Conservation (phyloP, 2,113 vertebrate species). For the Phoxinus phoxinus region DNA sequence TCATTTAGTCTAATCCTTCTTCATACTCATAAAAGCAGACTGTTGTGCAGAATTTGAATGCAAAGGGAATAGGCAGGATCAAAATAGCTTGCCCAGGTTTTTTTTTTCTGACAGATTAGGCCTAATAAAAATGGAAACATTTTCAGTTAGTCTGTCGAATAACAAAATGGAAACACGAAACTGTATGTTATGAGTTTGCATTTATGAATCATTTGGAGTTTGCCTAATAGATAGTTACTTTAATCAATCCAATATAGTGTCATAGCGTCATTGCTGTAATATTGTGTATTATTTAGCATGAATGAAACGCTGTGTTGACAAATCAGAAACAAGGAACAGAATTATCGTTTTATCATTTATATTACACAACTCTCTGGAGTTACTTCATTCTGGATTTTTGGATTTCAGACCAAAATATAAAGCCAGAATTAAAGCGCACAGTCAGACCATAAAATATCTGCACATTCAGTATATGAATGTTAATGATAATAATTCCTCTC, state of each 20-base stretch:
- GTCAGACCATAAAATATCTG: not conserved
- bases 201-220: not conserved
- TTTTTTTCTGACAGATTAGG: slow-evolving; percentile 30
- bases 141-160: slow-evolving; percentile 32
- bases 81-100: not conserved
- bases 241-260: not conserved
- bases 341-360: too few relatives aligned
- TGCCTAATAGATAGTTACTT: not conserved
- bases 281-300: not conserved
- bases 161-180: slow-evolving; percentile 40
- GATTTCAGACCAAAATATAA: not conserved
- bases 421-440: not conserved
- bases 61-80: not conserved
- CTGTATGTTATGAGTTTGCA: not conserved
- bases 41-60: slow-evolving; percentile 60
- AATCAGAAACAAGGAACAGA: too few relatives aligned
- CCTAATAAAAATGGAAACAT: not conserved
- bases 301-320: too few relatives aligned
- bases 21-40: slow-evolving; percentile 67
- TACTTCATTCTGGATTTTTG: too few relatives aligned
- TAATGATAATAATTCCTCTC: not conserved
- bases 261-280: not conserved
- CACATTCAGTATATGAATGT: not conserved
- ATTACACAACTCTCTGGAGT: too few relatives aligned
- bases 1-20: slow-evolving; percentile 76